Evolutionary conservation across 1,140 invertebrate species (phyloP), one percentile per base, ranked within the genome.

Genomic region (Nasonia giraulti): DNA sequence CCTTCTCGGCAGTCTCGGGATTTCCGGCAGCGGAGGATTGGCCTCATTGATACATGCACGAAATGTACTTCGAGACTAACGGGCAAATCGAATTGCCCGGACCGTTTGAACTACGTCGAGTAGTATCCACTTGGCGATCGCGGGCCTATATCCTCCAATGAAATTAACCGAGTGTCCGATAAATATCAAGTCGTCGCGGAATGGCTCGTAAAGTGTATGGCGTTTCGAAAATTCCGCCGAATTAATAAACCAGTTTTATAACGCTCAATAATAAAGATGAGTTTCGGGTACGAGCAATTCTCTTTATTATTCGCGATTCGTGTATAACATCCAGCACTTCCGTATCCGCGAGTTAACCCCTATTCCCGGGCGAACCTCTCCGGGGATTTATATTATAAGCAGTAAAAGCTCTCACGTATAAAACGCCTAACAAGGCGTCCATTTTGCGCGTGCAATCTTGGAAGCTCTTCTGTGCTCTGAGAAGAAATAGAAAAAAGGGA

Each of bases 41-140:
- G 50, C 27, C 31, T 82, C 73, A 66, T 82, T 82, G 80, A 82
- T 82, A 82, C 71, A 66, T 33, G 31, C 76, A 76, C 47, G 50
- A 76, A 76, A 82, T 37, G 50, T 82, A 71, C 50, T 82, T 82
- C 11, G 47, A 76, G 66, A 76, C 71, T 82, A 82, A 82, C 55
- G 80, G 80, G 10, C 50, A 82, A 82, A 76, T 82, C 55, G 71
- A 82, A 76, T 82, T 82, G 62, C 50, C 11, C 20, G 40, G 47
- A 33, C 8, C 23, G 78, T 80, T 69, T 80, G 37, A 71, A 31
- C 76, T n/a, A n/a, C 20, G 2, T 62, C 20, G 50, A 66, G 33
- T 27, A 66, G 40, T 4, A 47, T 50, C 6, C 20, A 80, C 40
- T 73, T 11, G 37, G 6, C 27, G 27, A 73, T 27, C 40, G n/a